Base-by-base conservation (phyloP, 2,113 vertebrate species). In the Hepsetus odoe region DNA sequence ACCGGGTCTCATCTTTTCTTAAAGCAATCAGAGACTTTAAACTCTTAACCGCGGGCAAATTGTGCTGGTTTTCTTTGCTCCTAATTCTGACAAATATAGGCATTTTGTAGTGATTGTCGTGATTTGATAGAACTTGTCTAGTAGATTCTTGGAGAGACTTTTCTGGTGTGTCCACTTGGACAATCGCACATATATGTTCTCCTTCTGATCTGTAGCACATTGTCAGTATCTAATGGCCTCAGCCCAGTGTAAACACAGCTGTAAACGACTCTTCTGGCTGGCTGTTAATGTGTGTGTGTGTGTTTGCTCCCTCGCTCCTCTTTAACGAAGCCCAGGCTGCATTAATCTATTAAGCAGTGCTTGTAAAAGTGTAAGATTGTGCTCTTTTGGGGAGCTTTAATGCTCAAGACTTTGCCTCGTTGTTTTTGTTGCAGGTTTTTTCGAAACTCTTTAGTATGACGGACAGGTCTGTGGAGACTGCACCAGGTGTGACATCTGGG, bases 201-300 rank as follows among this genome's bases (percentile, higher is more conserved):
- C 40, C n/a, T n/a, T 69, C 81, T 51, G 44, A 68, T 42, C 72
- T 72, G 59, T 72, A 42, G 58, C 75, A 69, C 61, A 55, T 73
- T 81, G 79, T 78, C 76, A 70, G 76, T 83, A 58, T 66, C 69
- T 56, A 61, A 46, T 82, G 85, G 70, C 76, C 24, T 59, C 20
- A 42, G 33, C 65, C 76, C 75, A 83, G 64, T 24, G 79, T 84
- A 86, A 84, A 86, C 80, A 86, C 82, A 84, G 84, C 84, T 86
- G 82, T 76, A 85, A 76, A 30, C 73, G 68, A 66, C 78, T 73
- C 51, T 65, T 73, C 64, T 77, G 44, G 77, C 61, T 72, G 80
- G 78, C 74, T 83, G 77, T 82, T 68, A 72, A 76, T 82, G 73
- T 84, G 83, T 67, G 66, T 51, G 53, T 65, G 73, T 69, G 74